Evolutionary conservation across 2,888 invertebrate genomes (phyloP).

Genomic region (Lottia scabra): DNA sequence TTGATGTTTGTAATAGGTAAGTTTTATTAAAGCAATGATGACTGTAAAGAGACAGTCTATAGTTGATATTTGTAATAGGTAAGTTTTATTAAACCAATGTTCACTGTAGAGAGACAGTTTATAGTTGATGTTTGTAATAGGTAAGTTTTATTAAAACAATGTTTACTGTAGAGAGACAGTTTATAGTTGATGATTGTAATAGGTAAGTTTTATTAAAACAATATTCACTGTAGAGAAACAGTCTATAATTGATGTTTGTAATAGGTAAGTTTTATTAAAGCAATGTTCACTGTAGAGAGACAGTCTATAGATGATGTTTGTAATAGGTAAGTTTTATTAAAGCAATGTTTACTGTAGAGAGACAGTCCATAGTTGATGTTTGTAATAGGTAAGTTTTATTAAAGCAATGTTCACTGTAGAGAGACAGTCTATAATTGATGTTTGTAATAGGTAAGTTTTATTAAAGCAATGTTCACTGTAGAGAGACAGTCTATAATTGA

Average conservation of each 20-base stretch:
- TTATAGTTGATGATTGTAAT: constrained; percentile 79
- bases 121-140: constrained; percentile 77
- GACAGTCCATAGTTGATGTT: constrained; percentile 79
- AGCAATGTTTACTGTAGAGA: constrained; percentile 81
- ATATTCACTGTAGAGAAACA: constrained; percentile 80
- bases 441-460: constrained; percentile 73
- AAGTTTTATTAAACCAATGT: too few relatives aligned
- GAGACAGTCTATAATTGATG: constrained; percentile 78
- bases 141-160: too few relatives aligned
- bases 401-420: constrained; percentile 82
- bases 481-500: constrained; percentile 78
- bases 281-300: constrained; percentile 80
- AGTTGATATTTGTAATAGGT: constrained; percentile 75
- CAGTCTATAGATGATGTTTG: constrained; percentile 80
- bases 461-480: constrained; percentile 82
- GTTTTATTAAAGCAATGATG: too few relatives aligned
- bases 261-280: constrained; percentile 69
- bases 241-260: constrained; percentile 79
- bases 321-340: constrained; percentile 69
- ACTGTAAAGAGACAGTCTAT: constrained; percentile 80
- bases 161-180: constrained; percentile 79
- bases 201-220: too few relatives aligned
- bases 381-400: constrained; percentile 72
- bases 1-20: constrained; percentile 75
- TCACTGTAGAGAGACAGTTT: constrained; percentile 79